Base-by-base conservation (phyloP, 2,113 vertebrate genomes). In the Origma solitaria region DNA sequence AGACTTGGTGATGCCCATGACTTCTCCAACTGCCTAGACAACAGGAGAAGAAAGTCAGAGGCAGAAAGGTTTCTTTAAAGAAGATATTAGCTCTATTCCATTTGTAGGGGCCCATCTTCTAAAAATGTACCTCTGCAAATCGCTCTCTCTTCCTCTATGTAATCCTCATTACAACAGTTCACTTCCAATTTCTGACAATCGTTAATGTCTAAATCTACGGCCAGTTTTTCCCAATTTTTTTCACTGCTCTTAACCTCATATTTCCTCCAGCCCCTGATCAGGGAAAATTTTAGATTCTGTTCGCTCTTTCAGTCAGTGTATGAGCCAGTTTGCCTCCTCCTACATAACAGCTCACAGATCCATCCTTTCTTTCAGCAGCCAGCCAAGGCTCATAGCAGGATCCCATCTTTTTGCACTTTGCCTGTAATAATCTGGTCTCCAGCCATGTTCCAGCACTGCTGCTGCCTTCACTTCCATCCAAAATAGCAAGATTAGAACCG, bases 301-400 rank as follows among this genome's bases (percentile, higher is more conserved):
- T 84, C 42, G 31, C 19, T 91, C 27, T 82, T 82, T 88, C 51
- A 69, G 57, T 86, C 47, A 44, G 21, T 77, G 37, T 31, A 37
- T 13, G 35, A 75, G 58, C 82, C 83, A 78, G 3, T 72, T 80
- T 86, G 33, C 31, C 21, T 71, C 9, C 69, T 70, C 47, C 82
- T 85, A 37, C 57, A 61, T 45, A 85, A 85, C 61, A 92, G 31
- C 19, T 92, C 61, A 60, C 89, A 96, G 94, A 94, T 54, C 85
- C 57, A 84, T 37, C 62, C 19, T 79, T 92, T 91, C 57, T 91
- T 64, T 66, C 47, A 82, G 73, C 68, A 94, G 68, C 27, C 33
- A 31, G n/a, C 57, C 75, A 75, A 68, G 14, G 14, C 37, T 92
- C 30, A 13, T 53, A 85, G 53, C 49, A 82, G 37, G n/a, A 69